Conservation (phyloP, 2,888 invertebrate genomes). For the Ectropis crepuscularia region DNA sequence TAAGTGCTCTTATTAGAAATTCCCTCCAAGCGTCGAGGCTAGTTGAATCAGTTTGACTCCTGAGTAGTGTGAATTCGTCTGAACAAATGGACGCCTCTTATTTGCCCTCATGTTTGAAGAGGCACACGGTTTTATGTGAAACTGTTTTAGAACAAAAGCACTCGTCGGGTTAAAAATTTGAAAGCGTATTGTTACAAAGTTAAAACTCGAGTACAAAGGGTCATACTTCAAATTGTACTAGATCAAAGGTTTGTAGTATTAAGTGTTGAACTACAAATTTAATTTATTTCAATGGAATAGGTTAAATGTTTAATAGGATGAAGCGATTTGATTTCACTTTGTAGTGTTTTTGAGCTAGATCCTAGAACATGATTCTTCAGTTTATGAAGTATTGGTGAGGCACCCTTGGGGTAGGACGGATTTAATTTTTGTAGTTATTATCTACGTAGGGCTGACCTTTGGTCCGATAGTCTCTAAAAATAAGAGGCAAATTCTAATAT, state of each 20-base stretch:
- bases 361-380: no score
- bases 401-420: no score
- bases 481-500: no score
- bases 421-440: no score
- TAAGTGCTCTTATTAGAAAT: neutral
- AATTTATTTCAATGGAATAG: neutral
- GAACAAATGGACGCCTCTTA: conserved; percentile 19
- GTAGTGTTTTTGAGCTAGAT: no score
- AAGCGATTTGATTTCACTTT: no score
- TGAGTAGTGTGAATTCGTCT: conserved; percentile 22
- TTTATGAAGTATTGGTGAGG: no score
- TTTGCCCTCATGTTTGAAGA: conserved; percentile 12
- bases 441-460: neutral
- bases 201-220: conserved; percentile 12
- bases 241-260: conserved; percentile 3
- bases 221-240: conserved; percentile 1
- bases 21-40: neutral
- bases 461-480: no score
- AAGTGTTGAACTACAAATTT: neutral
- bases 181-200: conserved; percentile 10
- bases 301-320: no score
- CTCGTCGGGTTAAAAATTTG: conserved; percentile 11
- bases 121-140: conserved; percentile 19
- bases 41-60: conserved; percentile 11
- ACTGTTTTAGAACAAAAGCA: conserved; percentile 8